Evolutionary conservation across 2,888 invertebrate genomes (phyloP), one percentile per base, ranked within the genome.

Genomic region (Hypomecis atomaria): DNA sequence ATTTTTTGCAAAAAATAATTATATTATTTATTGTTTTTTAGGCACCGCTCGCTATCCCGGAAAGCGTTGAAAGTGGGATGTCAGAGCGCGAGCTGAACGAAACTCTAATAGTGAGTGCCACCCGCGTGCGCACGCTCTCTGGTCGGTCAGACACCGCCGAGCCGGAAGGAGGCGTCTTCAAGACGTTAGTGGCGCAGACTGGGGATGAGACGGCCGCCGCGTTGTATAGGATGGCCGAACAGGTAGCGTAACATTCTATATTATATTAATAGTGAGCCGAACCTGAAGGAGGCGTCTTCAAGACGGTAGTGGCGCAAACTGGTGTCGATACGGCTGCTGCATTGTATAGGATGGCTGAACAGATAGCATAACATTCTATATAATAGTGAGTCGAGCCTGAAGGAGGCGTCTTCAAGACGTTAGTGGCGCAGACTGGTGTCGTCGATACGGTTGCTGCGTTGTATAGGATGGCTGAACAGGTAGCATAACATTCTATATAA

Each of bases 351-450:
- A 92, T 95, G 71, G 96, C 96, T 0, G 93, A 94, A 75, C 90
- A 94, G 84, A 94, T 92, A 71, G n/a, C n/a, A n/a, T n/a, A n/a
- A n/a, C n/a, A n/a, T n/a, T n/a, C n/a, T 37, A 37, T 13, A 0
- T n/a, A n/a, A n/a, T n/a, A n/a, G n/a, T n/a, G n/a, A n/a, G n/a
- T n/a, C 7, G 86, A 88, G 0, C 67, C 67, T 0, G 88, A 94
- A 23, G 85, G 89, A 2, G 95, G 96, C 0, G 91, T 94, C 61
- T 94, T 97, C 77, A 94, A 94, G 69, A 86, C 93, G 10, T 86
- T 97, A 74, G 95, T 96, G 0, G 94, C 96, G 47, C 95, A 96
- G 78, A 96, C 96, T 0, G 96, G 96, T n/a, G n/a, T n/a, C 0
- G 78, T 84, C 0, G 88, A 93, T 6, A 95, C 94, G 9, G 93